Conservation (phyloP, 2,888 invertebrate species). For the Hypena proboscidalis region DNA sequence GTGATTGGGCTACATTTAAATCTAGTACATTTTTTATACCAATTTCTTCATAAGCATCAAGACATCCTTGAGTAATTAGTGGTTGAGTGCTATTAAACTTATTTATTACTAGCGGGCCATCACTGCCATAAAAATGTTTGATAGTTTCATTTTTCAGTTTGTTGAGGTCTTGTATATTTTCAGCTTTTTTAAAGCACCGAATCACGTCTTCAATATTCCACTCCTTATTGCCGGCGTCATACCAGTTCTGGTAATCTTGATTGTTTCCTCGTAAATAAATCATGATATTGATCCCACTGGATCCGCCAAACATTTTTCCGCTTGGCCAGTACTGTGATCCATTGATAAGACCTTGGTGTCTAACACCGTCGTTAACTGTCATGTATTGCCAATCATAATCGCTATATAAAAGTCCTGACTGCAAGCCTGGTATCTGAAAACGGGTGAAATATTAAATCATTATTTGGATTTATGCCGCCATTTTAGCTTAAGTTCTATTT, state of each 20-base stretch:
- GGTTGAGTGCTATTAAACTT: constrained; percentile 65
- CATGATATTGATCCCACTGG: too few species aligned
- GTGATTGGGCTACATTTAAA: constrained; percentile 65
- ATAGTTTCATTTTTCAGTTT: not conserved
- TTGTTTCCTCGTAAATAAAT: constrained; percentile 34
- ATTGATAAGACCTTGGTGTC: too few species aligned
- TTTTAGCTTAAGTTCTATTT: too few species aligned
- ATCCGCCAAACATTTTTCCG: too few species aligned
- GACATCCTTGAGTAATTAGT: constrained; percentile 39
- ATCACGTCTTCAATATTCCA: constrained; percentile 10
- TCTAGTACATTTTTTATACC: constrained; percentile 68
- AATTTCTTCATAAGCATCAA: constrained; percentile 70
- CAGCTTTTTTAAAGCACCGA: constrained; percentile 15
- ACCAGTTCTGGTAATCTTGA: constrained; percentile 80
- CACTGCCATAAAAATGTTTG: constrained; percentile 60
- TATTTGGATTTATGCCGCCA: too few species aligned
- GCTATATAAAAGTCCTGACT: too few species aligned
- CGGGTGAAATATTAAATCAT: too few species aligned
- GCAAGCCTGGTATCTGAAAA: too few species aligned
- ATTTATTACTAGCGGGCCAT: constrained; percentile 75
- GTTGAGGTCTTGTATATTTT: constrained; percentile 6
- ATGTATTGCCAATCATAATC: too few species aligned
- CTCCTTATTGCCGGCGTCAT: constrained; percentile 65
- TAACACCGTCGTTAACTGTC: too few species aligned
- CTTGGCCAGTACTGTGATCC: too few species aligned